Conservation (phyloP, 2,797 vertebrate species). For the Fistularia tabacaria region DNA sequence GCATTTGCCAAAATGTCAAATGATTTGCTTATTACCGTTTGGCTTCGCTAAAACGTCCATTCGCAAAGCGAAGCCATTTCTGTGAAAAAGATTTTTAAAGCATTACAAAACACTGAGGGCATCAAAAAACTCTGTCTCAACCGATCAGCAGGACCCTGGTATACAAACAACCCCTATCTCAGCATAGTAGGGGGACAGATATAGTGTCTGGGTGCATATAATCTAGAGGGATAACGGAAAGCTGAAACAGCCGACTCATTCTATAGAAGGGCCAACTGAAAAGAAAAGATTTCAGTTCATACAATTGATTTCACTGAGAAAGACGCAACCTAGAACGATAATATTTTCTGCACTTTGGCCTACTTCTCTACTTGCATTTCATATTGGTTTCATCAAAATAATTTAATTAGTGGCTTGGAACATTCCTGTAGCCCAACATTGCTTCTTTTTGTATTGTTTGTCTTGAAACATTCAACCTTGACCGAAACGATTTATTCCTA, state of each 20-base stretch:
- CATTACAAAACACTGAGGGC: conserved; percentile 9
- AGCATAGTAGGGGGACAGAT: conserved; percentile 17
- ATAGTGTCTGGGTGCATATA: conserved; percentile 13
- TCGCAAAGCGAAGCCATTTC: conserved; percentile 9
- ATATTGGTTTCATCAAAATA: no score
- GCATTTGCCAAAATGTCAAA: conserved; percentile 12
- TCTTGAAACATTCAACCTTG: no score
- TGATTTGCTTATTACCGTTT: background rate
- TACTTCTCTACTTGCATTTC: no score
- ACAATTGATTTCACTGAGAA: no score
- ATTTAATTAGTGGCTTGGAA: no score
- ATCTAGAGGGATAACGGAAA: conserved; percentile 16
- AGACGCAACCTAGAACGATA: no score
- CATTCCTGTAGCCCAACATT: no score
- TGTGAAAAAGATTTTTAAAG: conserved; percentile 15
- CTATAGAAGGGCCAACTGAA: background rate
- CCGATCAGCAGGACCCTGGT: conserved; percentile 29
- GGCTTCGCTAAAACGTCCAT: background rate
- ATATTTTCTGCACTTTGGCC: no score
- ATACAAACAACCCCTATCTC: conserved; percentile 28
- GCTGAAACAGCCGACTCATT: conserved; percentile 6
- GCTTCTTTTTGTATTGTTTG: no score
- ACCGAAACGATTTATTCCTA: no score
- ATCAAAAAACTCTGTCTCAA: conserved; percentile 6
- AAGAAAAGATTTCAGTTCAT: no score